Conservation (phyloP, 2,888 invertebrate genomes). For the Lissonota sp. region DNA sequence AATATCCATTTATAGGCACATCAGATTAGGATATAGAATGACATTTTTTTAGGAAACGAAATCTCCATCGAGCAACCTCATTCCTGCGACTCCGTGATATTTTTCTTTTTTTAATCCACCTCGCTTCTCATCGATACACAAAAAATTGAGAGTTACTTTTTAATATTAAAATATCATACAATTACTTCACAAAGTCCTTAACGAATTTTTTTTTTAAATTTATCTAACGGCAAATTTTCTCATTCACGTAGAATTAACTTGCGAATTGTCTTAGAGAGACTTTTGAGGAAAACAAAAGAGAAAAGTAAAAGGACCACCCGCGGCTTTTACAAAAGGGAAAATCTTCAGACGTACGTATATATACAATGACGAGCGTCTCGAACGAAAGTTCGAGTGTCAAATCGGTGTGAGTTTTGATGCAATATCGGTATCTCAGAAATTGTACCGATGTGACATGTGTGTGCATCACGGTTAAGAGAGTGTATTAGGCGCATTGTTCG, state of each 20-base stretch:
- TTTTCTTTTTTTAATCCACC: no score
- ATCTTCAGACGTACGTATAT: background rate
- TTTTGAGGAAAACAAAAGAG: background rate
- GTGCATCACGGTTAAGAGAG: conserved; percentile 78
- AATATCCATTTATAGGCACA: background rate
- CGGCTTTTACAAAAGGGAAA: background rate
- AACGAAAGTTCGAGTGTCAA: conserved; percentile 11
- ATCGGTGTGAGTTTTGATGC: background rate
- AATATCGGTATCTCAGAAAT: background rate
- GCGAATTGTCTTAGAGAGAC: no score
- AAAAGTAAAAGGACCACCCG: background rate
- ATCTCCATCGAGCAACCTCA: no score
- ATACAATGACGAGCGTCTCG: background rate
- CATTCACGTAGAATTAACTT: no score
- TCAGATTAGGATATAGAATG: background rate
- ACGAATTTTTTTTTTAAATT: no score
- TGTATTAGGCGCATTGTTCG: conserved; percentile 77
- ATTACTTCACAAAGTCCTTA: no score
- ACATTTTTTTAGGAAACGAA: background rate
- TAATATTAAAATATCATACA: no score
- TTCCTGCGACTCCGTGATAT: no score
- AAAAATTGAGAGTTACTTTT: no score
- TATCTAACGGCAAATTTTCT: no score
- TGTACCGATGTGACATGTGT: conserved; percentile 66
- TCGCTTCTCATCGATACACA: no score